phyloP scores from a whole-genome alignment of 2,797 vertebrate species.

The Diceros bicornis region DNA sequence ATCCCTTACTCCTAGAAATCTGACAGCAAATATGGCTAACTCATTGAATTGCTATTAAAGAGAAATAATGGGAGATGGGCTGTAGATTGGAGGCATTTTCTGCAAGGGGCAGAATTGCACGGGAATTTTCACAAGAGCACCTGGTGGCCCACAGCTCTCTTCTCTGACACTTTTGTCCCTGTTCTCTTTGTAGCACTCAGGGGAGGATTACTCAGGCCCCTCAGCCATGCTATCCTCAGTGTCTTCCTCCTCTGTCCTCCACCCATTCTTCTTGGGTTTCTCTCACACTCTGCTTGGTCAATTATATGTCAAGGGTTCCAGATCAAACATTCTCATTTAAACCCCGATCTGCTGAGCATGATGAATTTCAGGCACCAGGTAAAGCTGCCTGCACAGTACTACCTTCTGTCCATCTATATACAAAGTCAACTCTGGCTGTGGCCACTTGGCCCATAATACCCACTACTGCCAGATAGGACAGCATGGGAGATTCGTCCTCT shows the following conservation, averaged over 20 bases:
- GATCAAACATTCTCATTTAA: background rate
- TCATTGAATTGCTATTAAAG: background rate
- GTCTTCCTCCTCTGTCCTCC: background rate
- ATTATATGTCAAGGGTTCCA: background rate
- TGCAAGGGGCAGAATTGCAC: background rate
- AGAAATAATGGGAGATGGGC: background rate
- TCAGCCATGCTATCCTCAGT: background rate
- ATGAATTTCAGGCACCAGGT: background rate
- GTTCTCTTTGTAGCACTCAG: background rate
- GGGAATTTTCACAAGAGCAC: background rate
- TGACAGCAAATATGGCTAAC: background rate
- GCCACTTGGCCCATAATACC: background rate
- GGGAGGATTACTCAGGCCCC: background rate
- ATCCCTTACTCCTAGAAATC: background rate
- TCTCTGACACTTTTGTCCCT: background rate
- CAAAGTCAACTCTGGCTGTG: background rate
- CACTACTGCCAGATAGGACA: background rate
- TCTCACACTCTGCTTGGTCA: background rate
- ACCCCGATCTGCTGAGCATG: background rate
- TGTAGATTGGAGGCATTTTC: background rate
- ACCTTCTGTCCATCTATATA: background rate
- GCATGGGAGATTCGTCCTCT: background rate
- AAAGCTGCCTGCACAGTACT: background rate
- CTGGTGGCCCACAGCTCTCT: background rate
- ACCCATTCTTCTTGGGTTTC: background rate